A percentile compares a stretch with the other conserved stretches of the same genome.
Conservation (phyloP, 1,140 invertebrate species). For the Drosophila lacertosa region DNA sequence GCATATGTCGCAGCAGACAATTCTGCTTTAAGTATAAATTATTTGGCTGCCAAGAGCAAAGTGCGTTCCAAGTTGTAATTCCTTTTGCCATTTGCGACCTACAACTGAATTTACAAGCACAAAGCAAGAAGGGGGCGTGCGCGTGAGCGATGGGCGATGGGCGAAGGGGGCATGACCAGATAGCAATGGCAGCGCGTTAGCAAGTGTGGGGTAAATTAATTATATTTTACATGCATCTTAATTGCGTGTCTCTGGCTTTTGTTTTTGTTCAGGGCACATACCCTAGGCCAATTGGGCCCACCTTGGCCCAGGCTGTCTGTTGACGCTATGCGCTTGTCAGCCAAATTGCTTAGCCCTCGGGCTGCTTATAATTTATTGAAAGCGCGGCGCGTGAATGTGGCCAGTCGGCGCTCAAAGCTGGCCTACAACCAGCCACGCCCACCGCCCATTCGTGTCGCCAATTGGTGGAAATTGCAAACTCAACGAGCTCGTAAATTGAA, state of each 20-base stretch:
- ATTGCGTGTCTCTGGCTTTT: slow-evolving; percentile 50
- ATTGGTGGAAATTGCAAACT: slow-evolving; percentile 47
- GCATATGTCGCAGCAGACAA: slow-evolving; percentile 5
- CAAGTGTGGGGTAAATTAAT: slow-evolving; percentile 39
- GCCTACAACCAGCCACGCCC: slow-evolving; percentile 5
- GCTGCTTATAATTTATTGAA: slow-evolving; percentile 79
- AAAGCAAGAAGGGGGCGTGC: background rate
- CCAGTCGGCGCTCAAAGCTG: background rate
- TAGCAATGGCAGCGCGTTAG: background rate
- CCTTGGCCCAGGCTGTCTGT: background rate
- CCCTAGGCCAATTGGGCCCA: slow-evolving; percentile 25
- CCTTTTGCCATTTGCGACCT: slow-evolving; percentile 5
- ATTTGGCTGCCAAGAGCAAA: slow-evolving; percentile 1
- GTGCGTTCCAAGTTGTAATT: slow-evolving; percentile 15
- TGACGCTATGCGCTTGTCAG: slow-evolving; percentile 35
- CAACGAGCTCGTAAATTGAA: slow-evolving; percentile 61
- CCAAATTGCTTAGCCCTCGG: slow-evolving; percentile 65
- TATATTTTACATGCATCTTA: slow-evolving; percentile 51
- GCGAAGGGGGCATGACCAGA: background rate
- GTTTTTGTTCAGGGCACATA: slow-evolving; percentile 26
- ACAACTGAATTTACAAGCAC: slow-evolving; percentile 10
- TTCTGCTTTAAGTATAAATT: background rate
- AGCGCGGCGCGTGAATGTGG: slow-evolving; percentile 33
- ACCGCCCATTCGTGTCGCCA: slow-evolving; percentile 7
- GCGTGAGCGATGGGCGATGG: background rate